Conservation (phyloP, 2,113 vertebrate species). For the Desmodus rotundus region DNA sequence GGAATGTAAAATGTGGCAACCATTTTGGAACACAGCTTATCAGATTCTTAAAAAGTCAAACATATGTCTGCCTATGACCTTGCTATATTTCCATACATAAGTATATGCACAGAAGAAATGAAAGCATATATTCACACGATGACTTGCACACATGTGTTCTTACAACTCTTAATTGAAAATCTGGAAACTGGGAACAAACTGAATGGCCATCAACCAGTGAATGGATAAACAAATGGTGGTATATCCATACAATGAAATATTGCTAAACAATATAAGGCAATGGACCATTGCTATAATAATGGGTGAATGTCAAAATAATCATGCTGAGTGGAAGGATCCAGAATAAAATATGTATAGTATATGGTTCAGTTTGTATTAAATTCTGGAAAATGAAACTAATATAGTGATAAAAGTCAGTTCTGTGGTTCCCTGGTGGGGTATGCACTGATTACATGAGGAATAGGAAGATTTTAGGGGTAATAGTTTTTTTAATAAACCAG, state of each 20-base stretch:
- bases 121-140: neutral
- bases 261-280: neutral
- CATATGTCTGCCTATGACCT: neutral
- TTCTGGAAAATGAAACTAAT: neutral
- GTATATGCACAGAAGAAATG: neutral
- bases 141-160: neutral
- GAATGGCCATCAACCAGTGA: neutral
- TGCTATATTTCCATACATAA: neutral
- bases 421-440: neutral
- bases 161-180: neutral
- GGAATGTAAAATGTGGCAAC: neutral
- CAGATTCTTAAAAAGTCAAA: neutral
- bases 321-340: neutral
- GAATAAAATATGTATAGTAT: neutral
- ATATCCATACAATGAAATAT: neutral
- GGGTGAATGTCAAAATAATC: neutral
- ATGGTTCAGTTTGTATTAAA: neutral
- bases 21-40: neutral
- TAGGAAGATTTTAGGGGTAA: neutral
- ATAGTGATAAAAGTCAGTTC: neutral
- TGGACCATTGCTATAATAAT: neutral
- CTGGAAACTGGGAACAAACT: neutral
- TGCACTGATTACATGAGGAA: neutral
- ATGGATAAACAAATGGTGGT: neutral
- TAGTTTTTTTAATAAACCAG: neutral